Evolutionary conservation across 30 jellyfish, hydroid and myxozoan species (phyloP), one percentile per base, ranked within the genome.

Genomic region (Aurelia sp.): DNA sequence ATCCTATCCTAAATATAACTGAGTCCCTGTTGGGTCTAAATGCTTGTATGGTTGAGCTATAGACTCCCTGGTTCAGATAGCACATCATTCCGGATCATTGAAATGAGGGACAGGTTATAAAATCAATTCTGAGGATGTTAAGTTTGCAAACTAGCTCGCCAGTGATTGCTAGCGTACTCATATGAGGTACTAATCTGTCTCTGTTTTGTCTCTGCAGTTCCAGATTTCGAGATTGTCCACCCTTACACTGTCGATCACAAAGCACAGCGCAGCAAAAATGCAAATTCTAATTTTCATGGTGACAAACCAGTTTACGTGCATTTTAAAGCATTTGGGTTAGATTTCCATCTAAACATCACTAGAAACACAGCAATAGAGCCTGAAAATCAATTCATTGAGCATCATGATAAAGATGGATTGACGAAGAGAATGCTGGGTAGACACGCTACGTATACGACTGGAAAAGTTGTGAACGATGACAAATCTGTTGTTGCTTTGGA

Each of bases 281-380:
- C 80, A 62, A 50, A 66, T 17, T 19, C 20, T n/a, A 73, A 57
- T 53, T 27, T 85, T 7, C 68, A 62, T 35, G 71, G 33, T 6
- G 66, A 63, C 18, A 48, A 52, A 3, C 77, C 87, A 4, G 18
- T 50, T 58, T 85, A 11, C 19, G 13, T 85, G 10, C 83, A 73
- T 23, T 82, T 91, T 23, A 60, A 76, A 37, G 98, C 90, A 35
- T 91, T 91, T 79, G 98, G 96, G 6, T 48, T 50, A 57, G 78
- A 91, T 37, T 86, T 91, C 44, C 93, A 79, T 44, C 73, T 91
- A 11, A 77, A 85, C 70, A n/a, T 85, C 20, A 73, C 89, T 7
- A 19, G 63, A 23, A 77, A 79, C 74, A 48, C 73, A 22, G 76
- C 63, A 15, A 37, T 67, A 44, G 59, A 64, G 6, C 91, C 96